Percentiles rank a stretch among this genome's conserved stretches.
phyloP scores from a whole-genome alignment of 2,888 invertebrate genomes.

The Philereme vetulata region DNA sequence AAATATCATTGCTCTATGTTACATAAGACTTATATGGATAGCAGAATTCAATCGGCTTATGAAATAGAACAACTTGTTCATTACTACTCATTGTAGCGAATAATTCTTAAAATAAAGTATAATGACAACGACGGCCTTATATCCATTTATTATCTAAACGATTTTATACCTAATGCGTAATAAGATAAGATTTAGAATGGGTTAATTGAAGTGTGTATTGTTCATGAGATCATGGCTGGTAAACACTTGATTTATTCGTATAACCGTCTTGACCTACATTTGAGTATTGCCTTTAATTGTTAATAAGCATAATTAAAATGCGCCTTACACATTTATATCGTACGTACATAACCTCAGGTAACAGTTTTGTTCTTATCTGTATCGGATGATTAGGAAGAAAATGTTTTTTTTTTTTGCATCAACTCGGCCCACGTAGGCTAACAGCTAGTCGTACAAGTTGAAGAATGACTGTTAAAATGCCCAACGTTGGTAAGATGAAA shows the following conservation, averaged over 20 bases:
- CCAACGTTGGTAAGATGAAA: no score
- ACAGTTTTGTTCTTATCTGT: no score
- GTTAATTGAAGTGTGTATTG: conserved; percentile 41
- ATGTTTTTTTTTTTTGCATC: no score
- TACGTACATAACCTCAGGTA: not conserved
- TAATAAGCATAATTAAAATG: conserved; percentile 83
- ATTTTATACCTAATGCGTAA: conserved; percentile 44
- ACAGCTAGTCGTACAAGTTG: no score
- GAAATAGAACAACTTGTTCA: conserved; percentile 9
- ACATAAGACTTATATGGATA: conserved; percentile 1
- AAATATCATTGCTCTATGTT: no score
- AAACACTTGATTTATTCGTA: conserved; percentile 78
- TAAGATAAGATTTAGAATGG: conserved; percentile 46
- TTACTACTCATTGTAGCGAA: conserved; percentile 55
- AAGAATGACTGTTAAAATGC: no score
- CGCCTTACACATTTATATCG: conserved; percentile 63
- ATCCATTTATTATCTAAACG: conserved; percentile 26
- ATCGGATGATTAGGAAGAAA: no score
- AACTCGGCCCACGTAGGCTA: no score
- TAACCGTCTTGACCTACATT: conserved; percentile 81
- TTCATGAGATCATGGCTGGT: conserved; percentile 74
- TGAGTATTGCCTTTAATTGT: conserved; percentile 81
- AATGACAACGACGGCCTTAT: conserved; percentile 70
- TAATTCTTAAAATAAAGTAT: conserved; percentile 76
- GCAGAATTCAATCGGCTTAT: conserved; percentile 5